Evolutionary conservation across 2,888 invertebrate species (phyloP).

Genomic region (Pristionchus mayeri): DNA sequence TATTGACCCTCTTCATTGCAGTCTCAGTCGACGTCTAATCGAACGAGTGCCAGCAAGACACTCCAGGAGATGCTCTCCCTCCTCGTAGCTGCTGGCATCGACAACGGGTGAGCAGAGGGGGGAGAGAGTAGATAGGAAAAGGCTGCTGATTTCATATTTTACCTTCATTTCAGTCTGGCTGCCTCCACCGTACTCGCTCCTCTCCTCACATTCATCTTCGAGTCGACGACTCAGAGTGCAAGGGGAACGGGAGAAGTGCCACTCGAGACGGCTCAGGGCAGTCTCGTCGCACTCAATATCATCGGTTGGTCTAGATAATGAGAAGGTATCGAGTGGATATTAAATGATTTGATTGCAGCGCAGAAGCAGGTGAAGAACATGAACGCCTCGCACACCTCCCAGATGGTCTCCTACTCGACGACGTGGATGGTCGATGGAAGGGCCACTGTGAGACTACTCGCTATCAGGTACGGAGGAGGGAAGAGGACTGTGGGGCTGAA

Average conservation of each 20-base stretch:
- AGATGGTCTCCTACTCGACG: slow-evolving; percentile 65
- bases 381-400: slow-evolving; percentile 60
- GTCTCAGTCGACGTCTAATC: slow-evolving; percentile 52
- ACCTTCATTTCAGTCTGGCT: slow-evolving; percentile 44
- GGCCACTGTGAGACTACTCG: slow-evolving; percentile 66
- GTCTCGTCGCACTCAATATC: slow-evolving; percentile 71
- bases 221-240: slow-evolving; percentile 56
- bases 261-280: slow-evolving; percentile 60
- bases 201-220: slow-evolving; percentile 60
- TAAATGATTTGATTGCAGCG: slow-evolving; percentile 8
- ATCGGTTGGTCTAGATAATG: slow-evolving; percentile 58
- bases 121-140: too few relatives aligned
- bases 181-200: slow-evolving; percentile 54
- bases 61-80: slow-evolving; percentile 65
- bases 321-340: background rate
- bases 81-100: slow-evolving; percentile 62
- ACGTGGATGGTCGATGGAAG: slow-evolving; percentile 65
- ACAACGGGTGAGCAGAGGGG: slow-evolving; percentile 55
- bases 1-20: slow-evolving; percentile 24
- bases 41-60: slow-evolving; percentile 66
- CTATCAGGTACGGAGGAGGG: slow-evolving; percentile 58
- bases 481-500: background rate
- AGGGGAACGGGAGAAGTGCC: slow-evolving; percentile 54
- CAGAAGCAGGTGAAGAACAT: slow-evolving; percentile 54
- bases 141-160: too few relatives aligned